These are phyloP conservation scores for Merodon equestris DNA, from an alignment of 2,888 invertebrate species.

Conservation along the genomic window DNA sequence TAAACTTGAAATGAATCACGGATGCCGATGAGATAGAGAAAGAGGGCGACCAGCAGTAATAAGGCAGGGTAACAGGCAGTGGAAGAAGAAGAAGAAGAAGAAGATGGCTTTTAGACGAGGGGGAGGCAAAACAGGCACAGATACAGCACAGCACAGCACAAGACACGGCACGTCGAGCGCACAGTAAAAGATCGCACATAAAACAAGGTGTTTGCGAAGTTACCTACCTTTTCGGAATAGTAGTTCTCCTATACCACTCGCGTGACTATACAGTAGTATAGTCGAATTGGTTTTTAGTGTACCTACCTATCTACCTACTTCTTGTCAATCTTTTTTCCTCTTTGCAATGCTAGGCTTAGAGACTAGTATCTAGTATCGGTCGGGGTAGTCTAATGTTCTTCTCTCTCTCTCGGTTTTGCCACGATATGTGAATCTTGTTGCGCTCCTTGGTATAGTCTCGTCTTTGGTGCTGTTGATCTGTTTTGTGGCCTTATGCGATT, in stretches of 20 bases:
- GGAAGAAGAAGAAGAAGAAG: no score
- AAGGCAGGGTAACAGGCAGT: no score
- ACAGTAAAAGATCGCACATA: constrained; percentile 44
- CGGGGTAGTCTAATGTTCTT: constrained; percentile 22
- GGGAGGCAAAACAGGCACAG: background rate
- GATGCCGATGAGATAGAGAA: constrained; percentile 59
- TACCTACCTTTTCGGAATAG: constrained; percentile 62
- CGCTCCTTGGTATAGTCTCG: background rate
- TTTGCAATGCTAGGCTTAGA: constrained; percentile 20
- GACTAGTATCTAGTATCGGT: constrained; percentile 27
- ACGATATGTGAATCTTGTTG: background rate
- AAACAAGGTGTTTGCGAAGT: constrained; percentile 68
- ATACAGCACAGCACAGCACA: background rate
- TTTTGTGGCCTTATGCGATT: constrained; percentile 40
- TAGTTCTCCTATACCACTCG: constrained; percentile 56
- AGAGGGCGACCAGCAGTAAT: constrained; percentile 18
- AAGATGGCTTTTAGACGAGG: background rate
- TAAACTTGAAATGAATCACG: constrained; percentile 69
- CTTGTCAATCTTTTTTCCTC: constrained; percentile 33
- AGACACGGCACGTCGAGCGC: background rate
- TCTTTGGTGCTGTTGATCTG: constrained; percentile 64
- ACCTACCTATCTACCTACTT: constrained; percentile 46
- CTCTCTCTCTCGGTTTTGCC: constrained; percentile 45
- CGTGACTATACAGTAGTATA: background rate
- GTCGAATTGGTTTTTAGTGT: no score